Evolutionary conservation across 1,140 invertebrate genomes (phyloP), one percentile per base, ranked within the genome.

Genomic region (Dermatophagoides farinae): DNA sequence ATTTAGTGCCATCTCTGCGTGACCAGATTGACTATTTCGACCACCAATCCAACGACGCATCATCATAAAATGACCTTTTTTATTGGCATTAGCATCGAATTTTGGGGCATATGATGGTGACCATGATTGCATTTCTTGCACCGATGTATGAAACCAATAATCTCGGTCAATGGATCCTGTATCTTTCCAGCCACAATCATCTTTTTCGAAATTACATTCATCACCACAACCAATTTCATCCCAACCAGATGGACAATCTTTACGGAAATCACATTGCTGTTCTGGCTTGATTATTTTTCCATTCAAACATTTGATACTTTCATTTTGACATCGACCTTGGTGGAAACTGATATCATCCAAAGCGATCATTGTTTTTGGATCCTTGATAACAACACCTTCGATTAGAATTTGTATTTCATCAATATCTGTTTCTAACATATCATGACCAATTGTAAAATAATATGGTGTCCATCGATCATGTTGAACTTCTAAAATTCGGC

Each of bases 221-320:
- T 14, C 10, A 12, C 64, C 64, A 10, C 64, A 65, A 31, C 64
- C 53, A 6, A n/a, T 20, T 49, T 65, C 64, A 43, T 65, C 64
- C 46, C n/a, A 23, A 23, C 46, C 46, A 6, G 46, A 47, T 47
- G n/a, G n/a, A 23, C 46, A 47, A 23, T 47, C 46, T 23, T 47
- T 47, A 23, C n/a, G 18, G 22, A 47, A 47, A 23, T 47, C 22
- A 23, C 46, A 47, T 20, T 20, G n/a, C 9, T 47, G 46, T 23
- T 47, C 46, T 1, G 46, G 46, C 22, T 4, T 47, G 22, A 47
- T 47, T 18, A 23, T 6, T 23, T 18, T 47, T 20, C 46, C 46
- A 47, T 47, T 23, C 22, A 20, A 18, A 47, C 46, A 47, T 18
- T 20, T 23, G 18, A 47, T 18, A 47, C 22, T 47, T 20, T 18